Evolutionary conservation across 2,888 invertebrate genomes (phyloP).

Genomic region (Orthosia cruda): DNA sequence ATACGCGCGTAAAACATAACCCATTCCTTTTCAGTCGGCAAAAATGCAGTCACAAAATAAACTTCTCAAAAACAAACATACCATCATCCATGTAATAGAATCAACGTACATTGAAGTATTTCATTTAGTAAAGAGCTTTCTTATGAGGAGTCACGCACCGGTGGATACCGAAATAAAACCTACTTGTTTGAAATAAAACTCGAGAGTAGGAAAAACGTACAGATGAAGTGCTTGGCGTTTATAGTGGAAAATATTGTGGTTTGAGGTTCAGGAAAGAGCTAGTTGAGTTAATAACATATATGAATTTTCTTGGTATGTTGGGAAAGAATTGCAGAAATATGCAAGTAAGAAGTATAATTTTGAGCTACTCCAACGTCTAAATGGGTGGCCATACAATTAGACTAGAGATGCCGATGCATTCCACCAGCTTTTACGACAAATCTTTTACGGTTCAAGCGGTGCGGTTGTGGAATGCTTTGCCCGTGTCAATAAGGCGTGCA

Average conservation of each 20-base stretch:
- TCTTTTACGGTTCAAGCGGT: no score
- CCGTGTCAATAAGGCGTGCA: no score
- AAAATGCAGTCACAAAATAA: background rate
- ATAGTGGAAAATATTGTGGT: slow-evolving; percentile 14
- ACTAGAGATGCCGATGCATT: no score
- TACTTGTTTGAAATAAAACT: slow-evolving; percentile 36
- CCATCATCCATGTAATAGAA: slow-evolving; percentile 18
- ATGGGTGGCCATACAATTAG: no score
- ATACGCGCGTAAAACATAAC: no score
- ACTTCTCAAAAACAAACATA: slow-evolving; percentile 13
- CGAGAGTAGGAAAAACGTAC: slow-evolving; percentile 3
- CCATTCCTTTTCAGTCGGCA: no score
- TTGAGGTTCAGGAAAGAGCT: background rate
- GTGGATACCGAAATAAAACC: slow-evolving; percentile 51
- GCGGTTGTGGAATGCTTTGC: no score
- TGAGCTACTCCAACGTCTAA: no score
- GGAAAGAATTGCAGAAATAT: background rate
- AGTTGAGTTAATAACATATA: background rate
- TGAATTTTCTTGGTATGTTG: no score
- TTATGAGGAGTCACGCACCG: slow-evolving; percentile 50
- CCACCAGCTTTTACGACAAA: no score
- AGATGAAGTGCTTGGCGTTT: slow-evolving; percentile 6
- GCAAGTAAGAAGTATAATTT: no score
- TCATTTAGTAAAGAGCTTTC: slow-evolving; percentile 69
- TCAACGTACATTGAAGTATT: slow-evolving; percentile 48